Percentiles rank a stretch among this genome's conserved stretches.
Evolutionary conservation across 1,140 invertebrate genomes (phyloP).

Genomic region (Hylaeus anthracinus): DNA sequence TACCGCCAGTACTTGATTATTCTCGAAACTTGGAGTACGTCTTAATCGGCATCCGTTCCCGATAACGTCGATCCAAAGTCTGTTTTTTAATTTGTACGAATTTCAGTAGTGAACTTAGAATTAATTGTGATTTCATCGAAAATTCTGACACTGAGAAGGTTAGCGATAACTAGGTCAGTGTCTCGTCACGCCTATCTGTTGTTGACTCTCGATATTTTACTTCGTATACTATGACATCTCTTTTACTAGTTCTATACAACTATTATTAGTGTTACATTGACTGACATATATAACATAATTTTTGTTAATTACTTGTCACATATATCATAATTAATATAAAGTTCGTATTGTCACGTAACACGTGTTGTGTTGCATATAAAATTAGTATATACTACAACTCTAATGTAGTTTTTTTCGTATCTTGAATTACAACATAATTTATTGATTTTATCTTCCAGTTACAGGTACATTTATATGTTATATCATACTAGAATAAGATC

Average conservation of each 20-base stretch:
- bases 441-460: background rate
- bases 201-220: background rate
- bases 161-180: conserved; percentile 15
- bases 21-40: background rate
- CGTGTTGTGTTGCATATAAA: background rate
- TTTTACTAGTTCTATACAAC: background rate
- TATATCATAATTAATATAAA: background rate
- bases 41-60: background rate
- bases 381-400: background rate
- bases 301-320: conserved; percentile 17
- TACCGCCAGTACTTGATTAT: background rate
- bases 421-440: background rate
- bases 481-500: background rate
- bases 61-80: background rate
- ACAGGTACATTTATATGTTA: background rate
- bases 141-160: background rate
- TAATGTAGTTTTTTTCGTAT: background rate
- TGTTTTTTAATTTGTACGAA: background rate
- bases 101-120: background rate
- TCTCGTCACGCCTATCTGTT: background rate
- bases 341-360: background rate
- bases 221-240: background rate
- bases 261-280: background rate
- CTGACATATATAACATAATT: background rate
- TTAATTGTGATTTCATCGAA: background rate